These are phyloP conservation scores for Hyalella azteca DNA, from an alignment of 2,888 invertebrate species.

Conservation along the genomic window DNA sequence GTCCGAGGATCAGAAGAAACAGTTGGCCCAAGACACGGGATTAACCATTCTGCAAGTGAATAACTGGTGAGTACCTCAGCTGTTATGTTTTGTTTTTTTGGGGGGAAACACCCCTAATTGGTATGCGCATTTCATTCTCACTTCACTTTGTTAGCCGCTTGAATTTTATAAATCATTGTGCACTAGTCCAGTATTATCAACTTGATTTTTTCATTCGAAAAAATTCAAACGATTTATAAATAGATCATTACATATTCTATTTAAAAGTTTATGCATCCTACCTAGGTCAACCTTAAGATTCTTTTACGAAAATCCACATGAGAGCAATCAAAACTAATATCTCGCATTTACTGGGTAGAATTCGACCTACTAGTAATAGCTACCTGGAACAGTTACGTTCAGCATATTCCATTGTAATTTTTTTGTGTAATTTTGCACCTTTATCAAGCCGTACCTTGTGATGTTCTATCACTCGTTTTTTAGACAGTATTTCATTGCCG, in stretches of 20 bases:
- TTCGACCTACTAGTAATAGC: too few relatives aligned
- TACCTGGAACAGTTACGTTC: too few relatives aligned
- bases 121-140: neutral
- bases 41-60: constrained; percentile 99
- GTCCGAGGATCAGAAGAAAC: constrained; percentile 99
- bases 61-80: constrained; percentile 89
- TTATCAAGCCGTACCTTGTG: too few relatives aligned
- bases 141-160: neutral
- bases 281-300: too few relatives aligned
- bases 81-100: neutral
- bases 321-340: too few relatives aligned
- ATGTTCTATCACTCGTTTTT: too few relatives aligned
- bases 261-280: too few relatives aligned
- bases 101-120: neutral
- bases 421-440: too few relatives aligned
- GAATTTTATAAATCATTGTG: neutral
- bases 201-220: neutral
- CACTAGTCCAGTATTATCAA: neutral
- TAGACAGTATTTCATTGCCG: too few relatives aligned
- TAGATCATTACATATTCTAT: neutral
- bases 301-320: too few relatives aligned
- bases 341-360: too few relatives aligned
- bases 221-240: neutral
- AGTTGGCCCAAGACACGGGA: constrained; percentile 99
- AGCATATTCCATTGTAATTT: too few relatives aligned